Conservation (phyloP, 1,140 invertebrate species). For the Chironomus striatipennis region DNA sequence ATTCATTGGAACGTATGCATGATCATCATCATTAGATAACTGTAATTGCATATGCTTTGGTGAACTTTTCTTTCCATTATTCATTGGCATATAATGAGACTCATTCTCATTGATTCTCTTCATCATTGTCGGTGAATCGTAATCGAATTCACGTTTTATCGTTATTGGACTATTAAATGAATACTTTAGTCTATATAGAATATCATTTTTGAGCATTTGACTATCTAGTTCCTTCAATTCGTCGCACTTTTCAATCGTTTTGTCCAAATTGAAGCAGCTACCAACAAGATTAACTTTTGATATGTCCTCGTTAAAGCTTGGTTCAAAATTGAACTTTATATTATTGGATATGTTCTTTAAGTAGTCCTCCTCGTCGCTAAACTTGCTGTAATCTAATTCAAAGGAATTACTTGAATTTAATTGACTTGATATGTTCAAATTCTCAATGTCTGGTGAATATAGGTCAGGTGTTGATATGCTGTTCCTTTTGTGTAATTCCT, state of each 20-base stretch:
- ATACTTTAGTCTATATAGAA: neutral
- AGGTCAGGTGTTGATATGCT: slow-evolving; percentile 39
- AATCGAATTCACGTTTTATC: neutral
- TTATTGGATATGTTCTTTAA: slow-evolving; percentile 37
- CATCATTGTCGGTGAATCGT: neutral
- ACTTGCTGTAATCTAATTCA: neutral
- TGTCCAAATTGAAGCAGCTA: slow-evolving; percentile 32
- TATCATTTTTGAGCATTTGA: neutral
- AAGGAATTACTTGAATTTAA: neutral
- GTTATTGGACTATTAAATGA: slow-evolving; percentile 1
- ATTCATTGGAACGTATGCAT: neutral
- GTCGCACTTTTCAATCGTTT: neutral
- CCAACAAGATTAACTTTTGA: slow-evolving; percentile 38
- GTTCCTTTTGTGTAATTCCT: slow-evolving; percentile 30
- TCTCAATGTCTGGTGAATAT: slow-evolving; percentile 32
- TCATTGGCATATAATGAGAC: neutral
- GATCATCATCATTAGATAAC: neutral
- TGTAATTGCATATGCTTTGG: neutral
- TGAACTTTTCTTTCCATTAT: neutral
- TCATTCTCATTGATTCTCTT: neutral
- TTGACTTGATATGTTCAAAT: slow-evolving; percentile 27
- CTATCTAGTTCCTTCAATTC: neutral
- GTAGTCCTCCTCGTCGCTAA: slow-evolving; percentile 28
- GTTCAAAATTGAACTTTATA: slow-evolving; percentile 36
- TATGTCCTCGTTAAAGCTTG: slow-evolving; percentile 32